Conservation (phyloP, 2,888 invertebrate species). For the Agriopis leucophaearia region DNA sequence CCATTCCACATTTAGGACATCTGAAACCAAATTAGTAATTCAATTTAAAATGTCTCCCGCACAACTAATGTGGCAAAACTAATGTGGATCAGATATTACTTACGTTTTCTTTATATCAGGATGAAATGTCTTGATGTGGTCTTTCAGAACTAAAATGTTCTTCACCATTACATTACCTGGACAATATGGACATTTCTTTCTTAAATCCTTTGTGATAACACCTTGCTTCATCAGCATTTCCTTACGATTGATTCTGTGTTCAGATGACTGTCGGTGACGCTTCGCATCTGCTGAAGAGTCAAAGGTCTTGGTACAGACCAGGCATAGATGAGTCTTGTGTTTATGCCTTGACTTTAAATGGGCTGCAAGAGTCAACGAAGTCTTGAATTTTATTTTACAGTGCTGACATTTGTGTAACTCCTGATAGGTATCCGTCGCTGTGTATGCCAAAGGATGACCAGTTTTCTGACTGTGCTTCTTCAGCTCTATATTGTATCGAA, state of each 20-base stretch:
- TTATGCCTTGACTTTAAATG: slow-evolving; percentile 88
- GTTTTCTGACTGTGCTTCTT: slow-evolving; percentile 86
- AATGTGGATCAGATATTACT: slow-evolving; percentile 45
- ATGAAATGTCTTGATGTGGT: slow-evolving; percentile 88
- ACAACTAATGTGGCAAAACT: not conserved
- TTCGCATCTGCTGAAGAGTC: slow-evolving; percentile 87
- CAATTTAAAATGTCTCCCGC: not conserved
- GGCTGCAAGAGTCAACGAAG: slow-evolving; percentile 88
- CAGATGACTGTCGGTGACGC: slow-evolving; percentile 88
- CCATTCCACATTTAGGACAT: slow-evolving; percentile 90
- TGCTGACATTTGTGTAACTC: slow-evolving; percentile 87
- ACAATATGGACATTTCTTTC: slow-evolving; percentile 88
- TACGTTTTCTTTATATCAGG: slow-evolving; percentile 88
- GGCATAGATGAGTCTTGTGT: slow-evolving; percentile 88
- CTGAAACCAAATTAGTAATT: slow-evolving; percentile 67
- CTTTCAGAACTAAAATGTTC: slow-evolving; percentile 86
- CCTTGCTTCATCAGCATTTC: slow-evolving; percentile 73
- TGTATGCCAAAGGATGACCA: slow-evolving; percentile 80
- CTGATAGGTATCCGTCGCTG: slow-evolving; percentile 89
- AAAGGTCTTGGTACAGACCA: slow-evolving; percentile 89
- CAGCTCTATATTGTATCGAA: slow-evolving; percentile 92
- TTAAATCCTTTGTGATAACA: slow-evolving; percentile 67
- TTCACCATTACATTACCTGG: slow-evolving; percentile 73
- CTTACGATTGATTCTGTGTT: slow-evolving; percentile 88
- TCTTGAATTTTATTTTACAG: slow-evolving; percentile 87